Conservation (phyloP, 2,113 vertebrate species). For the Zingel zingel region DNA sequence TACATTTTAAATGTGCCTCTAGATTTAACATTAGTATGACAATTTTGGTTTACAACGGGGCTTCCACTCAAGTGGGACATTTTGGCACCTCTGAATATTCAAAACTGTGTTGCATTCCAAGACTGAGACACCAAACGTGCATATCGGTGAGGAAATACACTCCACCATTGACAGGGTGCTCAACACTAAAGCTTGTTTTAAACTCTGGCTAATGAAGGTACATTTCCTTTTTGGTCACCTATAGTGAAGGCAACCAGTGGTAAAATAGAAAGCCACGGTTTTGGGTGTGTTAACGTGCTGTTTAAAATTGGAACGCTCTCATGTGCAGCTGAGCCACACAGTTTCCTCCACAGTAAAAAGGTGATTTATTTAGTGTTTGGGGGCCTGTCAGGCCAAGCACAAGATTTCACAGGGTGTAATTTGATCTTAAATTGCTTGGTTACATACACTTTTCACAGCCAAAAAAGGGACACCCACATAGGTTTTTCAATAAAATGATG, state of each 20-base stretch:
- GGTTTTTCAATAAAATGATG: conserved; percentile 38
- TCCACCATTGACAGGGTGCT: conserved; percentile 17
- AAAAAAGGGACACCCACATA: conserved; percentile 46
- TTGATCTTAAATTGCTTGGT: conserved; percentile 72
- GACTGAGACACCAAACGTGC: conserved; percentile 45
- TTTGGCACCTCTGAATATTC: conserved; percentile 66
- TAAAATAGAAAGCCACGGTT: conserved; percentile 16
- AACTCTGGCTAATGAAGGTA: conserved; percentile 34
- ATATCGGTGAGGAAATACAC: conserved; percentile 31
- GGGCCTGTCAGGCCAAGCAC: conserved; percentile 60
- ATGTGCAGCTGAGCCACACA: conserved; percentile 59
- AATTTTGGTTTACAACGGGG: conserved; percentile 21
- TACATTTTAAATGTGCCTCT: conserved; percentile 19
- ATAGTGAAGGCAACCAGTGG: conserved; percentile 30
- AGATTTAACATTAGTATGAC: conserved; percentile 19
- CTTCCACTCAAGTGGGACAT: conserved; percentile 43
- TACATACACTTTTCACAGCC: conserved; percentile 51
- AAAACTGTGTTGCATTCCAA: conserved; percentile 50
- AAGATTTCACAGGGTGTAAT: conserved; percentile 68
- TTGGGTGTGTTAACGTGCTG: conserved; percentile 48
- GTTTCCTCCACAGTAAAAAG: conserved; percentile 65
- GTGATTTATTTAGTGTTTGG: conserved; percentile 76
- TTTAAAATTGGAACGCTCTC: conserved; percentile 66
- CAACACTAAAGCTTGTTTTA: conserved; percentile 8
- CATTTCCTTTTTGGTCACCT: conserved; percentile 40